Evolutionary conservation across 2,888 invertebrate genomes (phyloP).

Genomic region (Ptychoptera contaminata): DNA sequence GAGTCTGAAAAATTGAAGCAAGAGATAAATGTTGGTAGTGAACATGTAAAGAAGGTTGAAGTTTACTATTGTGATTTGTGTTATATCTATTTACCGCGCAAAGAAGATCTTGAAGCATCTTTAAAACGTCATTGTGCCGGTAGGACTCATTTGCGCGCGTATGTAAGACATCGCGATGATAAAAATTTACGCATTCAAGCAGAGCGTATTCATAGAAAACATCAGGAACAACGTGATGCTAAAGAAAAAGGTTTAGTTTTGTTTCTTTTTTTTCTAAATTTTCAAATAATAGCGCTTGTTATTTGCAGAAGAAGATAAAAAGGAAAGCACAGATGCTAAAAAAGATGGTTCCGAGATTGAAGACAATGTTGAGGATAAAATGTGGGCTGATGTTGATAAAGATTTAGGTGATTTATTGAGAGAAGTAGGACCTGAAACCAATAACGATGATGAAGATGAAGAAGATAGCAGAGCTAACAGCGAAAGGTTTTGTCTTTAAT

Average conservation of each 20-base stretch:
- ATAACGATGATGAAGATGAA: conserved; percentile 55
- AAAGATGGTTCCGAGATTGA: conserved; percentile 23
- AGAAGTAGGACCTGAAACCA: conserved; percentile 48
- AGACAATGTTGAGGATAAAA: conserved; percentile 46
- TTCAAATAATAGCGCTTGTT: neutral
- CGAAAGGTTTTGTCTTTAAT: conserved; percentile 32
- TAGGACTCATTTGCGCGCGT: conserved; percentile 59
- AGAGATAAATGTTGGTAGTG: conserved; percentile 57
- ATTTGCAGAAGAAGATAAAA: neutral
- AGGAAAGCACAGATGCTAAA: neutral
- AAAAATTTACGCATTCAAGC: conserved; percentile 55
- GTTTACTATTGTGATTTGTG: conserved; percentile 70
- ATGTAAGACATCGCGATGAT: conserved; percentile 61
- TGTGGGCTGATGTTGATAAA: conserved; percentile 71
- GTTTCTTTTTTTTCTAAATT: neutral
- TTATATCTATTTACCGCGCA: conserved; percentile 52
- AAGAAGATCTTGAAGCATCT: conserved; percentile 41
- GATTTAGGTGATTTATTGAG: conserved; percentile 61
- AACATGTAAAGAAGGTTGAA: conserved; percentile 62
- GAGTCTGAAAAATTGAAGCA: conserved; percentile 46
- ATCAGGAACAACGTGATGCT: conserved; percentile 25
- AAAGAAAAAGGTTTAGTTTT: conserved; percentile 10
- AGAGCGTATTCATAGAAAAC: conserved; percentile 47
- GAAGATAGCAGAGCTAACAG: conserved; percentile 38
- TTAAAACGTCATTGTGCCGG: conserved; percentile 58